Base-by-base conservation (phyloP, 2,113 vertebrate genomes). In the Corythaixoides concolor region DNA sequence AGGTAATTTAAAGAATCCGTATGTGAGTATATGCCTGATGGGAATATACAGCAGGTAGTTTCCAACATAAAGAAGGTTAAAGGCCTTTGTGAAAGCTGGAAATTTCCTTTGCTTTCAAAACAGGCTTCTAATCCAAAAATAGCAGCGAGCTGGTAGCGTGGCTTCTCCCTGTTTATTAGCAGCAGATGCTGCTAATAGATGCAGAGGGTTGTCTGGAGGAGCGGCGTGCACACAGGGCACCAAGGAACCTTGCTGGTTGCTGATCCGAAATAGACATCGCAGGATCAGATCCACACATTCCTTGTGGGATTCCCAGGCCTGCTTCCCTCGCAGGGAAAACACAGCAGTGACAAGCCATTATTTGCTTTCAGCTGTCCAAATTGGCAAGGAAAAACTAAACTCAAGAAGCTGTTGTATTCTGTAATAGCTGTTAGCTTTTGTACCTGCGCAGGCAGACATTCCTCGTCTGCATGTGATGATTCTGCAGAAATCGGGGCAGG, bases 91-190 rank as follows among this genome's bases (percentile, higher is more conserved):
- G 83, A 89, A 70, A 68, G 79, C 90, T 97, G 92, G 90, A 97
- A 89, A 93, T 89, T 95, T 97, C 94, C 94, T 97, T 85, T 90
- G 73, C 90, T 93, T 95, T 95, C 92, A 70, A 89, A 96, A 70
- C 80, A 85, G 53, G 64, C 83, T 90, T 85, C 72, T 84, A 35
- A 87, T 86, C 95, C 66, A 70, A 94, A 97, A 97, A 96, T 95
- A 97, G 94, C 94, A 93, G 85, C 2, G 13, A 91, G 90, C 94
- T 88, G 68, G 56, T 86, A 90, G 80, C 96, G 95, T 67, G 85
- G 62, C 78, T 95, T 93, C 92, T 96, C 82, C 83, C 78, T 89
- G 92, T 91, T 85, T 93, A 83, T 95, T 91, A 93, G 85, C 93
- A 95, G 93, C 96, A 96, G 81, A 79, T 96, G 92, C 89, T 95